Evolutionary conservation across 2,888 invertebrate species (phyloP), one percentile per base, ranked within the genome.

Genomic region (Zaprionus obscuricornis): DNA sequence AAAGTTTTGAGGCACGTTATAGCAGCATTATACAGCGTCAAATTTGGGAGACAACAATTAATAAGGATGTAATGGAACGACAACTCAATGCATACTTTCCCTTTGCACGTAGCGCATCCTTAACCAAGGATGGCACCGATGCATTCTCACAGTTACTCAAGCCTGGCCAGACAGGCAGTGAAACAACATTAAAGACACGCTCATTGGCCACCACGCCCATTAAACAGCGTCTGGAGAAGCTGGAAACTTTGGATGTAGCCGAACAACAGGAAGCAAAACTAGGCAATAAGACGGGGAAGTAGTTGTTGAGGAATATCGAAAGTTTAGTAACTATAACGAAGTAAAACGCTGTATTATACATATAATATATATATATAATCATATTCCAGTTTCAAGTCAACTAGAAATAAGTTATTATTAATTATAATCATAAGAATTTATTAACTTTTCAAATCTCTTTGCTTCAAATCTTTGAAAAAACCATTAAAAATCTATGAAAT

Each of bases 11-110:
- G 64, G 85, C 87, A 2, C 87, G 90, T 43, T 91, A 91, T 54
- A 88, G 88, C 36, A 79, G 74, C 45, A 87, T 91, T 8, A 90
- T 91, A 22, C 85, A 89, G 60, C 87, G 87, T 46, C 88, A 90
- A 64, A 90, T 91, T 62, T 79, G 90, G 77, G 89, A 90, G 66
- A 90, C 82, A 2, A 88, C 85, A 58, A 88, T 90, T 27, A 91
- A 91, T 59, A 86, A 87, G 57, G 91, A 90, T 45, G 87, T 87
- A 64, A 82, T 91, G 26, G 93, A 93, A 81, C 91, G 93, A 43
- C 95, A 96, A 85, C 91, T 95, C 7, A 94, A 95, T 83, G 94
- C 94, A 51, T 95, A 94, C 84, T 93, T 95, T 91, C 94, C 94
- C 0, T 85, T 86, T 47, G 74, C 85, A n/a, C 74, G 86, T 5